Base-by-base conservation (phyloP, 2,888 invertebrate species). In the Harmothoe impar region DNA sequence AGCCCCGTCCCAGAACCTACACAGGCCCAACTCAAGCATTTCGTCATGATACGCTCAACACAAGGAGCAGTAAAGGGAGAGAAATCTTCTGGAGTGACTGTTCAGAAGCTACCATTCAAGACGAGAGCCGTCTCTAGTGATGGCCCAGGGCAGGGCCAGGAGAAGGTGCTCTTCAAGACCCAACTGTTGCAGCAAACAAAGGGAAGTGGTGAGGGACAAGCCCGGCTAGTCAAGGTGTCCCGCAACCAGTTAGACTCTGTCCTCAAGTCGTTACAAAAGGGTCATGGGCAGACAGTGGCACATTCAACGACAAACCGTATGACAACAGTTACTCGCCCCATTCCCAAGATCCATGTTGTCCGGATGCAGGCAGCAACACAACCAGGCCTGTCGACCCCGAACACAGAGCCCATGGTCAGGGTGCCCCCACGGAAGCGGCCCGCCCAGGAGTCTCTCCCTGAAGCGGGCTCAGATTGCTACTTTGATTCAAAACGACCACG, bases 81-180 rank as follows among this genome's bases (percentile, higher is more conserved):
- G 43, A 20, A n/a, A 17, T 23, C 43, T 1, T 31, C 84, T 17
- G 54, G 25, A 0, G 86, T 86, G 23, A 25, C 52, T n/a, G 52
- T 86, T 0, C 78, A 89, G 54, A 89, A 89, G 52, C 78, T 78
- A n/a, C 89, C 89, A 0, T 78, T 89, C 51, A 56, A 89, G 78
- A 72, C 35, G 5, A n/a, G 31, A 17, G n/a, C 81, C n/a, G 77
- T 25, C 17, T 52, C 78, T 33, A 20, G 33, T 54, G 25, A 84
- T 20, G 54, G 54, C 86, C 15, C 86, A 54, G 54, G 33, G 20
- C 86, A 52, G 29, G n/a, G 54, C 25, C n/a, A 35, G 35, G 68
- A 43, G 72, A 0, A 72, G 35, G 25, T 89, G 29, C 33, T 89
- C 29, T 25, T 89, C 5, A 89, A 78, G 52, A 54, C 89, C 31